These are phyloP conservation scores for Ophion costatus DNA, from an alignment of 2,888 invertebrate species.

Conservation along the genomic window DNA sequence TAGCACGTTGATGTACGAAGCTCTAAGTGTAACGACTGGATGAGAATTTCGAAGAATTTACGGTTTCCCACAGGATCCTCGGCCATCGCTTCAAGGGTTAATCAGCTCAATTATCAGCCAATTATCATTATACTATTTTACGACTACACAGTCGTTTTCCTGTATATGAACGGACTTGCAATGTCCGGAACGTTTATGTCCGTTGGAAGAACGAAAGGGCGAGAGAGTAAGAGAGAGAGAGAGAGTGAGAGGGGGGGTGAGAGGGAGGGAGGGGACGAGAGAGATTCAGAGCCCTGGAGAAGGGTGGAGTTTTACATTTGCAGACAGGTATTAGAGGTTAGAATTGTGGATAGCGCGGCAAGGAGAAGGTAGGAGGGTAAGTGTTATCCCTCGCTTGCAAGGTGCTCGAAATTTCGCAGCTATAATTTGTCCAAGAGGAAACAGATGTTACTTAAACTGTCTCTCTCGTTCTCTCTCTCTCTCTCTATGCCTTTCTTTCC, in stretches of 20 bases:
- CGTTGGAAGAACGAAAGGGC: not conserved
- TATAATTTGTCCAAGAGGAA: conserved; percentile 58
- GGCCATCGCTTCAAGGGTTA: not conserved
- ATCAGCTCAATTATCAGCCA: conserved; percentile 30
- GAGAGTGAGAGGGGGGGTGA: no score
- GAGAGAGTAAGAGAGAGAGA: no score
- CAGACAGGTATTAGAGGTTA: conserved; percentile 47
- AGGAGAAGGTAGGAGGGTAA: not conserved
- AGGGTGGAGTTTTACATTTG: not conserved
- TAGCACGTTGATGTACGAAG: not conserved
- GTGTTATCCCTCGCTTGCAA: conserved; percentile 58
- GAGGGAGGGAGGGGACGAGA: no score
- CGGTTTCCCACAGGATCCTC: not conserved
- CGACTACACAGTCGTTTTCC: conserved; percentile 15
- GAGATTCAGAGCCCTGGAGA: not conserved
- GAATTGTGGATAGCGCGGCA: not conserved
- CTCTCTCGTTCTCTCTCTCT: not conserved
- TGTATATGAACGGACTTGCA: not conserved
- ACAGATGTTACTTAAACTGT: conserved; percentile 56
- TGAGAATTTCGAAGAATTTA: not conserved
- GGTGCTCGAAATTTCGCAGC: conserved; percentile 56
- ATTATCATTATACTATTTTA: conserved; percentile 15
- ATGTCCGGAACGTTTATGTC: conserved; percentile 40
- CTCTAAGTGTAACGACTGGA: not conserved
- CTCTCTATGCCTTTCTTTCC: no score